Evolutionary conservation across 2,113 vertebrate species (phyloP).

Genomic region (Boulengerochromis microlepis): DNA sequence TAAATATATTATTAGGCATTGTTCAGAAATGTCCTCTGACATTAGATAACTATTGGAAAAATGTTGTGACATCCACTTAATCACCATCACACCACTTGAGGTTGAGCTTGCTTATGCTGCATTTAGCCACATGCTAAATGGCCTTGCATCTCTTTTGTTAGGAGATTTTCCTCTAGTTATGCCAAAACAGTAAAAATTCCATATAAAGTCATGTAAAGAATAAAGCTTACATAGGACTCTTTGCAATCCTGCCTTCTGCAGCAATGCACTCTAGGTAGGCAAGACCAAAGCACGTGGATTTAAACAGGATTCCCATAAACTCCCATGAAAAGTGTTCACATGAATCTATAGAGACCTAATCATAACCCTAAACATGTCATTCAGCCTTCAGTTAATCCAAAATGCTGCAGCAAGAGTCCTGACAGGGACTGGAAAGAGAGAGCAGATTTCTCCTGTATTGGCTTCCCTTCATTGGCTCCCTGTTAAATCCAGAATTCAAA

Average conservation of each 20-base stretch:
- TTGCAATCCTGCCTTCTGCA: neutral
- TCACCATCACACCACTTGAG: neutral
- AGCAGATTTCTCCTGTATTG: no score
- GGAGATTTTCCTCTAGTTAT: neutral
- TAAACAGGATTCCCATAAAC: no score
- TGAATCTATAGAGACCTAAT: no score
- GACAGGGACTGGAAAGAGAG: no score
- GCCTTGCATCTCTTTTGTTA: neutral
- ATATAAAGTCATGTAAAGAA: neutral
- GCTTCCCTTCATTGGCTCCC: no score
- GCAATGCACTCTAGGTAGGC: neutral
- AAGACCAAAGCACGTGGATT: neutral
- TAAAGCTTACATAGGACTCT: neutral
- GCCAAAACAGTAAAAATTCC: neutral
- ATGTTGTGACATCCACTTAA: neutral
- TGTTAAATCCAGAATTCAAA: no score
- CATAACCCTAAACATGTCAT: no score
- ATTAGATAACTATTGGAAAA: neutral
- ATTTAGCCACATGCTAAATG: neutral
- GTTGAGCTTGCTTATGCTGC: neutral
- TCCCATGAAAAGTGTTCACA: no score
- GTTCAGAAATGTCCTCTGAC: neutral
- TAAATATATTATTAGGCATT: neutral
- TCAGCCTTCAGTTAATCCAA: no score
- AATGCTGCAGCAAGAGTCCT: no score